These are phyloP conservation scores for Neopipo cinnamomea DNA, from an alignment of 2,113 vertebrate species.

Conservation along the genomic window DNA sequence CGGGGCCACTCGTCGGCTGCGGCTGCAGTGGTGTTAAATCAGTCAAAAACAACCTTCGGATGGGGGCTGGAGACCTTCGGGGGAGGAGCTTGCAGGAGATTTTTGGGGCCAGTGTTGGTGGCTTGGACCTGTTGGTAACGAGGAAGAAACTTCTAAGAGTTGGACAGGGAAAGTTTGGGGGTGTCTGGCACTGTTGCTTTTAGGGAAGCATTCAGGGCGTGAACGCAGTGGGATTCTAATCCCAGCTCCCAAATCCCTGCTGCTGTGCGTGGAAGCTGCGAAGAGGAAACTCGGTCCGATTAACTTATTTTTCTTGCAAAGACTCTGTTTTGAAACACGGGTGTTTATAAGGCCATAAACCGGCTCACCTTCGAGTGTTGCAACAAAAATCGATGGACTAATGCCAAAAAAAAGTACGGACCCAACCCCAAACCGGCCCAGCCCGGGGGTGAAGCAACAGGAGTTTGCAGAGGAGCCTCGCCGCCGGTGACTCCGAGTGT, in stretches of 20 bases:
- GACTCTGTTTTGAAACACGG: background rate
- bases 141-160: background rate
- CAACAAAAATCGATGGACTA: background rate
- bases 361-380: background rate
- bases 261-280: background rate
- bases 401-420: background rate
- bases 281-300: background rate
- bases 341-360: background rate
- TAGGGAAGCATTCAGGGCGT: background rate
- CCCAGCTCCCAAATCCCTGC: background rate
- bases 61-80: background rate
- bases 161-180: too few species aligned
- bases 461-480: background rate
- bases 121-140: background rate
- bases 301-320: background rate
- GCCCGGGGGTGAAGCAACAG: background rate
- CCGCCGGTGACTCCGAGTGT: too few species aligned
- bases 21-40: background rate
- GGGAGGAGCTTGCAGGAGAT: fast-evolving
- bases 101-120: background rate
- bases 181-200: fast-evolving
- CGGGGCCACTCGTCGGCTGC: background rate
- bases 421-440: background rate
- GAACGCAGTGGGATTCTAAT: background rate
- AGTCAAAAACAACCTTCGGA: background rate